Conservation (phyloP, 2,113 vertebrate species). For the Rhea pennata region DNA sequence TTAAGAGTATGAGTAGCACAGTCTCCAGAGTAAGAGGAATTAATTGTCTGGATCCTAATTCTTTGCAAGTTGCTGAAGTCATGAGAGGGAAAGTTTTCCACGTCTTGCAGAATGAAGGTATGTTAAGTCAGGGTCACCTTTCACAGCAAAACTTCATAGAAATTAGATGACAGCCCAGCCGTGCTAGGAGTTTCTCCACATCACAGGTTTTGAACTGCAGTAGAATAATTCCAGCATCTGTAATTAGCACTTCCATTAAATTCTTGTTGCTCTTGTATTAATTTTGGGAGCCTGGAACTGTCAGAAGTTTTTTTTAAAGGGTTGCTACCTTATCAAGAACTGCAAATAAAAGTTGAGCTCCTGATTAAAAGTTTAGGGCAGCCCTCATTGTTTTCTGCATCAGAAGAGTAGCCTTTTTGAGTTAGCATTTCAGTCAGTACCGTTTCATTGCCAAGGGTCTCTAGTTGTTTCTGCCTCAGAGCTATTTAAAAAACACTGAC, state of each 20-base stretch:
- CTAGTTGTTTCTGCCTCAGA: not conserved
- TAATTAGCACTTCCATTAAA: constrained; percentile 64
- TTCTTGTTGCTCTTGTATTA: constrained; percentile 43
- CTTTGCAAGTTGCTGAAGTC: not conserved
- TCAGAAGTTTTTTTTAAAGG: constrained; percentile 30
- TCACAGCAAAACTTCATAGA: not conserved
- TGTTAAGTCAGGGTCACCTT: constrained; percentile 60
- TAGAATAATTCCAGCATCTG: constrained; percentile 57
- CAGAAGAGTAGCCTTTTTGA: not conserved
- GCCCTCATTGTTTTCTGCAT: constrained; percentile 41
- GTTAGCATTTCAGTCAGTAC: not conserved
- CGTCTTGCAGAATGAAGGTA: not conserved
- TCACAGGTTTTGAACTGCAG: constrained; percentile 60
- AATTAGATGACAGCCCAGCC: constrained; percentile 60
- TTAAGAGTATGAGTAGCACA: not conserved
- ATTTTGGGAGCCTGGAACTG: constrained; percentile 60
- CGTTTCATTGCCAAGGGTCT: not conserved
- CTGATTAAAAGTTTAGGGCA: constrained; percentile 61
- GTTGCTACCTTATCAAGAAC: constrained; percentile 24
- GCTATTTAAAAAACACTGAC: not conserved
- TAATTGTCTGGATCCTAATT: not conserved
- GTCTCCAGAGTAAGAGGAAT: not conserved
- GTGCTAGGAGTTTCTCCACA: constrained; percentile 62
- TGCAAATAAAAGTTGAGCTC: constrained; percentile 40
- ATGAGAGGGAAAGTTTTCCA: not conserved